Evolutionary conservation across 2,113 vertebrate species (phyloP).

Genomic region (Hydrolagus affinis): DNA sequence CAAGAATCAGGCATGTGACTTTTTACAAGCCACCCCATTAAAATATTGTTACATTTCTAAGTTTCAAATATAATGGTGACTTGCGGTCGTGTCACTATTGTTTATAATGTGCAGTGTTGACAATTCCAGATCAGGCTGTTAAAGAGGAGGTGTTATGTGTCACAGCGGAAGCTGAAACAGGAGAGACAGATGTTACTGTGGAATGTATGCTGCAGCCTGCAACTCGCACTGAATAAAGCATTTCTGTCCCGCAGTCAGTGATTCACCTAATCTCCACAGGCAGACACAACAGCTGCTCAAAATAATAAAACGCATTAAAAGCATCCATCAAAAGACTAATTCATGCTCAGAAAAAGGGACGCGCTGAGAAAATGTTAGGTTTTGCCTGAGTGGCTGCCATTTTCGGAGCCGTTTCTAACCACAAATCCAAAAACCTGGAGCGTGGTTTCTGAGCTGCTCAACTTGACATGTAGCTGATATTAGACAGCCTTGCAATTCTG

Average conservation of each 20-base stretch:
- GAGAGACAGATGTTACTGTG: conserved; percentile 18
- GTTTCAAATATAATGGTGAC: neutral
- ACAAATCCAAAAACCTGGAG: neutral
- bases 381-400: neutral
- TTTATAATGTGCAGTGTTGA: neutral
- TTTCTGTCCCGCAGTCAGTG: conserved; percentile 5
- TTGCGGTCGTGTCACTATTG: neutral
- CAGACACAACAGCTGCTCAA: conserved; percentile 24
- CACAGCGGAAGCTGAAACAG: neutral
- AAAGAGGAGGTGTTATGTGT: conserved; percentile 7
- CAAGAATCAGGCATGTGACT: neutral
- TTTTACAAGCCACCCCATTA: neutral
- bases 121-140: neutral
- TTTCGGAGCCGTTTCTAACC: neutral
- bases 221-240: conserved; percentile 13
- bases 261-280: conserved; percentile 26
- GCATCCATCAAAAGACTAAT: neutral
- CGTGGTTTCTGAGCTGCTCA: neutral
- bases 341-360: neutral
- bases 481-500: neutral
- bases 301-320: conserved; percentile 20
- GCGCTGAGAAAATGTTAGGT: neutral
- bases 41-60: neutral
- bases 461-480: neutral
- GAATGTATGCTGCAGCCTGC: neutral